Conservation (phyloP, 2,888 invertebrate species). For the Venusia cambrica region DNA sequence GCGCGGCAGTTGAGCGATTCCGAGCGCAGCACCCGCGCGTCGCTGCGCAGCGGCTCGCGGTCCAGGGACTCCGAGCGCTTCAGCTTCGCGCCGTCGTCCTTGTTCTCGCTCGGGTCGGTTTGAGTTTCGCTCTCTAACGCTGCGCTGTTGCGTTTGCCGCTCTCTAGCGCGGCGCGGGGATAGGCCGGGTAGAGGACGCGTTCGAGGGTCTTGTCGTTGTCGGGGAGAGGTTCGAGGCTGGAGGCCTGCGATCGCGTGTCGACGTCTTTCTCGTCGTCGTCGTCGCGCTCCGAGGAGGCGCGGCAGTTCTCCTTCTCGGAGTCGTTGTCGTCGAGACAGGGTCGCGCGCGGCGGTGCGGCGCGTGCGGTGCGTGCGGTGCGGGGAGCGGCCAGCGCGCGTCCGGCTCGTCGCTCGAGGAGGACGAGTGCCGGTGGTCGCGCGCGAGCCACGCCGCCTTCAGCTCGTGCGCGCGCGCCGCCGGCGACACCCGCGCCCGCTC, state of each 20-base stretch:
- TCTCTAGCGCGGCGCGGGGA: constrained; percentile 35
- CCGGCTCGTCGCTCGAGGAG: constrained; percentile 57
- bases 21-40: constrained; percentile 80
- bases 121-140: constrained; percentile 35
- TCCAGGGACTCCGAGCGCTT: constrained; percentile 84
- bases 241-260: constrained; percentile 85
- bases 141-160: constrained; percentile 49
- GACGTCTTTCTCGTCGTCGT: constrained; percentile 84
- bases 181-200: constrained; percentile 36
- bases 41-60: constrained; percentile 67
- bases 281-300: constrained; percentile 24
- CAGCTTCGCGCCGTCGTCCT: constrained; percentile 47
- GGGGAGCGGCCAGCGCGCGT: constrained; percentile 36
- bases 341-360: constrained; percentile 33
- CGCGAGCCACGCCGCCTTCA: constrained; percentile 72
- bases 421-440: constrained; percentile 63
- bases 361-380: constrained; percentile 34
- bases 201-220: constrained; percentile 58
- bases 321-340: constrained; percentile 64
- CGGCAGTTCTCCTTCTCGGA: constrained; percentile 66
- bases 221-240: constrained; percentile 52
- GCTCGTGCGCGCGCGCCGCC: constrained; percentile 58
- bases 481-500: constrained; percentile 41
- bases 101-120: constrained; percentile 21
- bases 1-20: constrained; percentile 82